A percentile compares a stretch with the other conserved stretches of the same genome.
These are phyloP conservation scores for Apogon hyalosoma DNA, from an alignment of 2,797 vertebrate species.

Conservation along the genomic window DNA sequence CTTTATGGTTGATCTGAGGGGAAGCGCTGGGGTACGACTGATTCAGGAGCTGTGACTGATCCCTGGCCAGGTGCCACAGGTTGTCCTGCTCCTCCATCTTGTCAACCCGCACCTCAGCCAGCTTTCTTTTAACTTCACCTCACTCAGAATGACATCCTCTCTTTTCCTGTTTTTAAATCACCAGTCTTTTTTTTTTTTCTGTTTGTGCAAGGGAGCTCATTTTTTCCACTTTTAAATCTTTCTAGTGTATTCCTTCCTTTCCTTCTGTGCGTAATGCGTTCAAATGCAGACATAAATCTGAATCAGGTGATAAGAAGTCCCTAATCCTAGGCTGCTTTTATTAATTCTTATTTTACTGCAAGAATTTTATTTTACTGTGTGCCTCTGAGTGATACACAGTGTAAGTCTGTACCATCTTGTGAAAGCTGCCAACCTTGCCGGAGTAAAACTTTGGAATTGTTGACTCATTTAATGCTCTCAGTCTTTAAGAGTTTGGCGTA, in stretches of 20 bases:
- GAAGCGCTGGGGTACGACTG: constrained; percentile 52
- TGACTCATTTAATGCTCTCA: constrained; percentile 55
- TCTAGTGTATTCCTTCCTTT: constrained; percentile 5
- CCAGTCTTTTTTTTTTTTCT: constrained; percentile 9
- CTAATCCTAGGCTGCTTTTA: constrained; percentile 28
- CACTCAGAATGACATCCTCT: constrained; percentile 13
- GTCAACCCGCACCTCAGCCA: constrained; percentile 22
- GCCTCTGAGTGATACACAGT: constrained; percentile 41
- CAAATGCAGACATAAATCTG: constrained; percentile 16
- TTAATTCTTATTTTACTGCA: constrained; percentile 38
- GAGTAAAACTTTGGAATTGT: constrained; percentile 54
- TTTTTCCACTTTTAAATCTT: background rate
- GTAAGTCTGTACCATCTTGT: constrained; percentile 9
- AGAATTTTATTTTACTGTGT: constrained; percentile 47
- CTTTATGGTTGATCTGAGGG: constrained; percentile 31
- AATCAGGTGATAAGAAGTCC: constrained; percentile 46
- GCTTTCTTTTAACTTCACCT: constrained; percentile 43
- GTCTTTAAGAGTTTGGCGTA: constrained; percentile 47
- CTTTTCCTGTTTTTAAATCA: background rate
- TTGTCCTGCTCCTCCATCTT: constrained; percentile 41
- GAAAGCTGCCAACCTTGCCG: constrained; percentile 44
- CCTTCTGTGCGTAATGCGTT: constrained; percentile 2
- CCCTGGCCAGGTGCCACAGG: constrained; percentile 58
- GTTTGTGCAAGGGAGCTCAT: background rate
- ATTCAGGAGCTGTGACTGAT: constrained; percentile 60